phyloP scores from a whole-genome alignment of 2,797 vertebrate species.

The Catamblyrhynchus diadema region DNA sequence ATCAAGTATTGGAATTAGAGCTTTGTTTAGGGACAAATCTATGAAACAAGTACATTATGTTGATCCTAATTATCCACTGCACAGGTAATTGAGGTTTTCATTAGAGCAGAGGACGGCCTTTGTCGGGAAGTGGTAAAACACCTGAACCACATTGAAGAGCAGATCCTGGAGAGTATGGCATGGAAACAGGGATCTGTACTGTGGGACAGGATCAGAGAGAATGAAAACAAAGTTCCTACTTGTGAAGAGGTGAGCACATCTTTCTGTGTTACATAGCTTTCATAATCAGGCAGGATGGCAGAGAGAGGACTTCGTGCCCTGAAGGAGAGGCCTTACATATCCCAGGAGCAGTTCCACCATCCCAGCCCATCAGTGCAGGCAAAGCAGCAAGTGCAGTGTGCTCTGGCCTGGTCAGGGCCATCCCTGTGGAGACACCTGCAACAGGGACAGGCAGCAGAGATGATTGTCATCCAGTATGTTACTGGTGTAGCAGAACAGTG shows the following conservation, averaged over 20 bases:
- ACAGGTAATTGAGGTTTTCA: conserved; percentile 90
- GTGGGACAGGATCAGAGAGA: conserved; percentile 83
- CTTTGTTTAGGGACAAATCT: not conserved
- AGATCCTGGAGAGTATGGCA: conserved; percentile 88
- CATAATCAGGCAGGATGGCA: not conserved
- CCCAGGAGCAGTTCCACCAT: not conserved
- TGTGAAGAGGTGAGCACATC: conserved; percentile 83
- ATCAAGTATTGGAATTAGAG: not conserved
- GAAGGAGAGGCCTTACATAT: not conserved
- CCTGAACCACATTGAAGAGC: conserved; percentile 89
- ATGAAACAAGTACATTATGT: not conserved
- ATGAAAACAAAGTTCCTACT: conserved; percentile 83
- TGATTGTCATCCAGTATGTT: not conserved
- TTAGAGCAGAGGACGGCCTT: conserved; percentile 88
- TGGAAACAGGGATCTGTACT: conserved; percentile 84
- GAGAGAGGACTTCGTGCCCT: fast-evolving
- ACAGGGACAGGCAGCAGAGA: not conserved
- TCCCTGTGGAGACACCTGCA: not conserved
- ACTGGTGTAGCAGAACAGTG: not conserved
- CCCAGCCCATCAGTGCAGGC: not conserved
- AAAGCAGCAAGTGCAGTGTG: not conserved
- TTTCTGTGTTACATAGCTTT: fast-evolving
- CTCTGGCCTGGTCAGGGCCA: not conserved
- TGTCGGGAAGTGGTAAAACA: conserved; percentile 91
- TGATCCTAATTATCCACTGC: not conserved